Evolutionary conservation across 2,113 vertebrate genomes (phyloP), one percentile per base, ranked within the genome.

Genomic region (Entosphenus tridentatus): DNA sequence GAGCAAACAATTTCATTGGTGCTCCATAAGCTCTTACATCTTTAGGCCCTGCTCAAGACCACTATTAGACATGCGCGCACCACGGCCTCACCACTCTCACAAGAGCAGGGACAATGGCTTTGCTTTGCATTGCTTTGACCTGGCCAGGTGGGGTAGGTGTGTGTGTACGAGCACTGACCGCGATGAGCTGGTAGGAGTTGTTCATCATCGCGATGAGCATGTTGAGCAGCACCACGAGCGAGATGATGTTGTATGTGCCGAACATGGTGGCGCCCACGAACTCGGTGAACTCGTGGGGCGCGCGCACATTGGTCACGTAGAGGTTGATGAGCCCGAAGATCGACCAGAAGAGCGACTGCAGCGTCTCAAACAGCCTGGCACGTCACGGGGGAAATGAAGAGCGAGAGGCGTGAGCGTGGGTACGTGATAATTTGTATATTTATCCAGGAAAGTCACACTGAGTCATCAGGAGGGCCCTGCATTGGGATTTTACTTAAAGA

Each of bases 201-300:
- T 96, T 96, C 91, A 96, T 96, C 91, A 96, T 96, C 77, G 91
- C 91, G 67, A 95, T 95, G 70, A 96, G 83, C 91, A 96, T 96
- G 81, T 96, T 96, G 74, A 96, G 85, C 72, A 96, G 82, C 67
- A 96, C 91, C 67, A 96, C 91, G 69, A 96, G 80, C 6, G 91
- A 96, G 81, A 96, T 96, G 73, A 95, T 81, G 0, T 96, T 96
- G 81, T 96, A 95, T 3, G 91, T 95, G 70, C 91, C 91, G 10
- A 96, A 95, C 91, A 96, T 96, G 4, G 91, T 96, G 16, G 91
- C 89, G 57, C 91, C 89, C 9, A 96, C 87, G 69, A 92, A 95
- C 72, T 96, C 91, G 0, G 91, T 96, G 79, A 96, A 96, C 78
- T 96, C 91, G 0, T 96, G 91, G 3, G 88, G 84, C 57, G 91